Conservation (phyloP, 2,113 vertebrate species). For the Vulpes lagopus region DNA sequence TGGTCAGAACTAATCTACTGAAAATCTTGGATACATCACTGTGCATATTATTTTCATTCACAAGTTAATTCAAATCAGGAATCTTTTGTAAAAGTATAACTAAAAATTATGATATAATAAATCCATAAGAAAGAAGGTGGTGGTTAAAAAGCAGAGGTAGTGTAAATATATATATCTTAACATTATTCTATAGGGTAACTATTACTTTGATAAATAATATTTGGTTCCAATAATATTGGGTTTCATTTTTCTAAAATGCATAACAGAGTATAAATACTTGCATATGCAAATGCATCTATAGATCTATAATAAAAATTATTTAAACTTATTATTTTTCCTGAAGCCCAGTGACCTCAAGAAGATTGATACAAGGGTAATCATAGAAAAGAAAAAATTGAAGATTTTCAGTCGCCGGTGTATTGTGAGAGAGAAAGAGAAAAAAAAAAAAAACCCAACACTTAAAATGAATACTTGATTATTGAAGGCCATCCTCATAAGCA, state of each 20-base stretch:
- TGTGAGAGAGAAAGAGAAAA: neutral
- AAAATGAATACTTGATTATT: slow-evolving; percentile 81
- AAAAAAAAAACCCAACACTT: neutral
- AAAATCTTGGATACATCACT: neutral
- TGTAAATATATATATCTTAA: neutral
- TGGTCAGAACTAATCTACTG: neutral
- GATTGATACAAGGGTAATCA: neutral
- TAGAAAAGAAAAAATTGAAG: neutral
- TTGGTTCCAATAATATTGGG: neutral
- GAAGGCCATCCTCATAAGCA: slow-evolving; percentile 72
- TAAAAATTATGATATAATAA: slow-evolving; percentile 38
- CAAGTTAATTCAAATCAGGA: slow-evolving; percentile 38
- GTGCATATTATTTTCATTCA: slow-evolving; percentile 41
- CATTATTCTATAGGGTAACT: neutral
- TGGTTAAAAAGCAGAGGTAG: neutral
- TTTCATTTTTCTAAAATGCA: slow-evolving; percentile 3
- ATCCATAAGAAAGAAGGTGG: neutral
- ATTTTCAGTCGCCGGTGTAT: neutral
- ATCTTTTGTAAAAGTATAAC: slow-evolving; percentile 19
- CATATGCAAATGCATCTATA: neutral
- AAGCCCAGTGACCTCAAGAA: neutral
- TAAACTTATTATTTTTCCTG: neutral
- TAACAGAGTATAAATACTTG: neutral
- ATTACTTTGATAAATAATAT: slow-evolving; percentile 15
- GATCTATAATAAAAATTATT: neutral